phyloP scores from a whole-genome alignment of 2,113 vertebrate species.

The Eonycteris spelaea region DNA sequence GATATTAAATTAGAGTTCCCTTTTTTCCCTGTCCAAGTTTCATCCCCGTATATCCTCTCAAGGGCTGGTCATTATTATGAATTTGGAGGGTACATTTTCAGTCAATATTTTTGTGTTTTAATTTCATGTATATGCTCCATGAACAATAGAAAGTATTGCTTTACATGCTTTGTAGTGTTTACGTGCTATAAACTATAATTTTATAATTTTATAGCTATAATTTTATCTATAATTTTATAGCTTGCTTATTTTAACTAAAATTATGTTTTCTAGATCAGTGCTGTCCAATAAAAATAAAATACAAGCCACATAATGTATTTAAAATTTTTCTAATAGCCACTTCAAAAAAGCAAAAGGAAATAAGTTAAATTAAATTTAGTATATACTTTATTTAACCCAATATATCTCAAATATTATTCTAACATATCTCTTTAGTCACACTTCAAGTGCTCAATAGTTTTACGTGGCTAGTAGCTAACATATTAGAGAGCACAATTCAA shows the following conservation, averaged over 20 bases:
- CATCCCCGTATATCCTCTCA: background rate
- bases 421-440: background rate
- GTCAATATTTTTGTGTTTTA: background rate
- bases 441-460: background rate
- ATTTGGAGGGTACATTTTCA: background rate
- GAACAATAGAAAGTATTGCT: background rate
- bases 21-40: background rate
- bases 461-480: background rate
- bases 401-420: background rate
- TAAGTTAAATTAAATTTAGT: background rate
- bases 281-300: background rate
- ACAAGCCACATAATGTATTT: background rate
- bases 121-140: background rate
- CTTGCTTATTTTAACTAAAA: slow-evolving; percentile 22
- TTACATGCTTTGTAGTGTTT: background rate
- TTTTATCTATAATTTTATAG: background rate
- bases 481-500: background rate
- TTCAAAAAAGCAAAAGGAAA: background rate
- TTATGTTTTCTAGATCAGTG: background rate
- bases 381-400: slow-evolving; percentile 4
- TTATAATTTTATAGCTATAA: background rate
- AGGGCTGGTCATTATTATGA: background rate
- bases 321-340: background rate
- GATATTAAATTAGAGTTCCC: background rate
- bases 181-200: background rate